Percentiles rank a stretch among this genome's conserved stretches.
phyloP scores from a whole-genome alignment of 1,140 invertebrate species.

The Bombus consobrinus region DNA sequence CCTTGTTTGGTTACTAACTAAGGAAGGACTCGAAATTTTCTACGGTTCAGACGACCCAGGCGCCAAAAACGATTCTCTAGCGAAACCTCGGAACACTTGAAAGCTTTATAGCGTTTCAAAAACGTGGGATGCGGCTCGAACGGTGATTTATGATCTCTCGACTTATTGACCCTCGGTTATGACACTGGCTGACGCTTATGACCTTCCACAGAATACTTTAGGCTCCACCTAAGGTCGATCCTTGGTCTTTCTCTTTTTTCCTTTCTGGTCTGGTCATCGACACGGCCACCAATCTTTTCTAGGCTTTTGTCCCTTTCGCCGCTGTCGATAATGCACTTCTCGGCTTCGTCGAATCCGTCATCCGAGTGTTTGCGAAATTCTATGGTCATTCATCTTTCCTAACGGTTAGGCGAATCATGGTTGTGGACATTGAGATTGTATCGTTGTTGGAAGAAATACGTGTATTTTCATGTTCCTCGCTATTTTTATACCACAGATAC shows the following conservation, averaged over 20 bases:
- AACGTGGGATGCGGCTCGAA: conserved; percentile 33
- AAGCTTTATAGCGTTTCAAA: conserved; percentile 27
- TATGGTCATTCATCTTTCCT: not conserved
- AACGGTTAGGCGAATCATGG: not conserved
- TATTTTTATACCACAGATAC: not conserved
- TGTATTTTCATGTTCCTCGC: not conserved
- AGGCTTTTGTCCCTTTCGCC: not conserved
- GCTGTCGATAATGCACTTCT: not conserved
- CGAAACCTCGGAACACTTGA: too few relatives aligned
- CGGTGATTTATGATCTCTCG: conserved; percentile 68
- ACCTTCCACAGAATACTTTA: conserved; percentile 57
- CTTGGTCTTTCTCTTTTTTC: not conserved
- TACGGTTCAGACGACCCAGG: conserved; percentile 12
- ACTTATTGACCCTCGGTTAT: conserved; percentile 70
- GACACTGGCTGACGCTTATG: conserved; percentile 66
- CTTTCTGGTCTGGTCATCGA: not conserved
- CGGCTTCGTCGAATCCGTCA: not conserved
- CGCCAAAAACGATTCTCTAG: not conserved
- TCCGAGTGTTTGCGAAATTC: not conserved
- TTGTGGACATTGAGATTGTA: not conserved
- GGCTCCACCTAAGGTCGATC: conserved; percentile 18
- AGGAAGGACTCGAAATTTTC: conserved; percentile 45
- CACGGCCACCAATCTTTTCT: not conserved
- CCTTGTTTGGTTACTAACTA: not conserved
- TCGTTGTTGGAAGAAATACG: not conserved